phyloP scores from a whole-genome alignment of 2,113 vertebrate genomes.

The Atlantisia rogersi region DNA sequence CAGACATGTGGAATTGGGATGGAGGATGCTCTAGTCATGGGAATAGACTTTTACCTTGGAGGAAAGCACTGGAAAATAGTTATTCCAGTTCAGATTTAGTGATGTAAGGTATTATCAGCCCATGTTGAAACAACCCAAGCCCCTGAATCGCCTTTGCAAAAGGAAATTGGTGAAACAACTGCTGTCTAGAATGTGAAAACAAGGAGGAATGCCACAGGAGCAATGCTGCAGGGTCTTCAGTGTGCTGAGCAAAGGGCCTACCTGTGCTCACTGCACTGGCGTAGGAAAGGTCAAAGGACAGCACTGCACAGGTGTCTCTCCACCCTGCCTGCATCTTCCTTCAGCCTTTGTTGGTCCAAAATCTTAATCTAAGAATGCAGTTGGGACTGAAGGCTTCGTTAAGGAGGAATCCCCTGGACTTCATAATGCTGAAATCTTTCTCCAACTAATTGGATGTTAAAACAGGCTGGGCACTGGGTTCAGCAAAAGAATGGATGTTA shows the following conservation, averaged over 20 bases:
- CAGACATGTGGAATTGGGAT: background rate
- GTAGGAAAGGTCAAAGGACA: background rate
- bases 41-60: conserved; percentile 18
- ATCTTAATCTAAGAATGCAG: background rate
- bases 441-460: conserved; percentile 8
- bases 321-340: background rate
- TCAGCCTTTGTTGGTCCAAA: background rate
- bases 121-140: background rate
- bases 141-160: background rate
- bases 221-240: fast-evolving
- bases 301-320: background rate
- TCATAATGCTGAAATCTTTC: background rate
- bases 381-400: background rate
- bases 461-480: background rate
- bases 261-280: background rate
- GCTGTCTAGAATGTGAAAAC: background rate
- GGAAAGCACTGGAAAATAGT: conserved; percentile 7
- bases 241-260: background rate
- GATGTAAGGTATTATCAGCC: background rate
- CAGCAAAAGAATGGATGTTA: background rate
- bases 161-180: background rate
- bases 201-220: background rate
- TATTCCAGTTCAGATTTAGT: background rate
- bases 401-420: background rate
- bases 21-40: background rate